Conservation (phyloP, 2,797 vertebrate species). For the Hoplostethus atlanticus region DNA sequence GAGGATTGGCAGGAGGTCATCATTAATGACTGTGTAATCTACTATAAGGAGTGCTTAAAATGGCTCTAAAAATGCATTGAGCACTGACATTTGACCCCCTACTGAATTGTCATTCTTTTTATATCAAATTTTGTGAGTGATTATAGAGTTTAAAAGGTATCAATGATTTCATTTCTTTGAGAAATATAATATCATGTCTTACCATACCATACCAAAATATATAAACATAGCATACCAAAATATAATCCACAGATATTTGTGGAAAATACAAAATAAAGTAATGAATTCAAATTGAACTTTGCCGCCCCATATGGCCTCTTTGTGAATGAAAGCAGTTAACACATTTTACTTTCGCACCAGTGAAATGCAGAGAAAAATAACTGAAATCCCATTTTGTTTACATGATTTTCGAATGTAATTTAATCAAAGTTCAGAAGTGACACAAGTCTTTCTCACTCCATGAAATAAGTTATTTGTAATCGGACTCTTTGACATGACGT, state of each 20-base stretch:
- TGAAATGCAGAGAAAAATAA: no score
- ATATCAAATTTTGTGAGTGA: neutral
- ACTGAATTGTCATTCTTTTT: neutral
- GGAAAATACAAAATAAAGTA: neutral
- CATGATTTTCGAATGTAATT: neutral
- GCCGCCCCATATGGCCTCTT: no score
- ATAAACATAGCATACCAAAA: no score
- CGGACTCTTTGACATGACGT: constrained; percentile 78
- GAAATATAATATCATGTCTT: neutral
- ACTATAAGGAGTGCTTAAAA: no score
- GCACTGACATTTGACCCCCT: neutral
- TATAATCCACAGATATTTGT: no score
- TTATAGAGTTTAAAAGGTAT: neutral
- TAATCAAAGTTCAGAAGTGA: constrained; percentile 15
- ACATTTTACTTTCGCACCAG: no score
- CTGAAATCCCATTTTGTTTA: no score
- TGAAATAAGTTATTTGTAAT: constrained; percentile 67
- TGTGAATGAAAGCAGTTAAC: no score
- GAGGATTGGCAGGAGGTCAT: no score
- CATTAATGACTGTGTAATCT: neutral
- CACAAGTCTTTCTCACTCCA: neutral
- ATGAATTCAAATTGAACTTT: neutral
- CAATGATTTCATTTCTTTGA: neutral
- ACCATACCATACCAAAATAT: no score
- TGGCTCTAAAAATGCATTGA: neutral